These are phyloP conservation scores for Aphaenogaster ashmeadi DNA, from an alignment of 1,140 invertebrate species.

Conservation along the genomic window DNA sequence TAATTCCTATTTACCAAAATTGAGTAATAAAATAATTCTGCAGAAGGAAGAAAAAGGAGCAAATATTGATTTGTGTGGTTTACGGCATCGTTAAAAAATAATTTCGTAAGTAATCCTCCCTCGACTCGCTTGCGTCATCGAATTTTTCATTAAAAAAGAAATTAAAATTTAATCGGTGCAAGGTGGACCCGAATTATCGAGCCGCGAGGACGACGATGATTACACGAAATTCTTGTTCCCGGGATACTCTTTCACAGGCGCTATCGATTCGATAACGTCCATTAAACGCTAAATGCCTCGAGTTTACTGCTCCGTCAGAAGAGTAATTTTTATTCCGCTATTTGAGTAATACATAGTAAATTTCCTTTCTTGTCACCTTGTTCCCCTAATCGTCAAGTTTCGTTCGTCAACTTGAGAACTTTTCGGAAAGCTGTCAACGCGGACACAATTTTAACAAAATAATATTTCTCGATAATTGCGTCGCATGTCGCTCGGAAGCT, in stretches of 20 bases:
- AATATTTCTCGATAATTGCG: background rate
- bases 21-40: background rate
- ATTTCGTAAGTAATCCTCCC: background rate
- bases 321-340: conserved; percentile 56
- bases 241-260: conserved; percentile 31
- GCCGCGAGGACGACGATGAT: conserved; percentile 47
- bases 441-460: conserved; percentile 28
- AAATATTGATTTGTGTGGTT: background rate
- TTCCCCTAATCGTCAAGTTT: conserved; percentile 43
- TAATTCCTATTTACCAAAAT: background rate
- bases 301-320: conserved; percentile 41
- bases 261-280: conserved; percentile 51
- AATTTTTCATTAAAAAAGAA: background rate
- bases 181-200: background rate
- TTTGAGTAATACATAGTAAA: conserved; percentile 59
- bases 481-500: background rate
- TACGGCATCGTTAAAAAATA: background rate
- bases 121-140: background rate
- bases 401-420: conserved; percentile 38
- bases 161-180: background rate
- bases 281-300: conserved; percentile 25
- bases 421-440: conserved; percentile 46
- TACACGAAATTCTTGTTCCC: conserved; percentile 58
- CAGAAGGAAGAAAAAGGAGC: background rate
- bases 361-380: conserved; percentile 26